Evolutionary conservation across 2,797 vertebrate species (phyloP), one percentile per base, ranked within the genome.

Genomic region (Gallinago solitaria): DNA sequence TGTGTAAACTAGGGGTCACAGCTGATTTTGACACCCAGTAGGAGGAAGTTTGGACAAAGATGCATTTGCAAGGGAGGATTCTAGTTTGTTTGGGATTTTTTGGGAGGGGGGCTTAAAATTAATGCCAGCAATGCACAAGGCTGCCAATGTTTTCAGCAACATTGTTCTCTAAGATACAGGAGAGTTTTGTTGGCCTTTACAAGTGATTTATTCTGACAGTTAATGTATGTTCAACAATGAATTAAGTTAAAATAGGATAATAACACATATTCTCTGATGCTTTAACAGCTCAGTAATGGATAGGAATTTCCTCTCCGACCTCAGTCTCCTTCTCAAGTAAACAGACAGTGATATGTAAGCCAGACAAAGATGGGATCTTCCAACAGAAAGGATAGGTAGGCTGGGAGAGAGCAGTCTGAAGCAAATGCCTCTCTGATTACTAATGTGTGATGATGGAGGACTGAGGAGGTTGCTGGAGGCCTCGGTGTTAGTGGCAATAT

Each of bases 181-280:
- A 60, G 60, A 90, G 48, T 92, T 96, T 68, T 92, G 90, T 87
- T 95, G 91, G 83, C 93, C 75, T 92, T 92, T 96, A 57, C 60
- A 69, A 78, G 47, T 94, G 12, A 89, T 87, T 90, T 96, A 94
- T 93, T 92, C 91, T 56, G 43, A 85, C 75, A 87, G 92, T 91
- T 96, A 91, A 76, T 95, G 63, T 94, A 95, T 84, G 87, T 87
- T 95, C 95, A 95, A 86, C 74, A 88, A 91, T 92, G 91, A 95
- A 89, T 96, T 90, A 95, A 83, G 87, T 87, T 96, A 95, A 92
- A 96, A 95, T 94, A 90, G 82, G 73, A 89, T 84, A 97, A 94
- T 95, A 95, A 87, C 76, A 86, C 37, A 63, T 91, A 96, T 89
- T 95, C 76, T 69, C 24, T 73, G 81, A 76, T 96, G 85, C 57